phyloP scores from a whole-genome alignment of 2,113 vertebrate genomes.

The Stigmatopora nigra region DNA sequence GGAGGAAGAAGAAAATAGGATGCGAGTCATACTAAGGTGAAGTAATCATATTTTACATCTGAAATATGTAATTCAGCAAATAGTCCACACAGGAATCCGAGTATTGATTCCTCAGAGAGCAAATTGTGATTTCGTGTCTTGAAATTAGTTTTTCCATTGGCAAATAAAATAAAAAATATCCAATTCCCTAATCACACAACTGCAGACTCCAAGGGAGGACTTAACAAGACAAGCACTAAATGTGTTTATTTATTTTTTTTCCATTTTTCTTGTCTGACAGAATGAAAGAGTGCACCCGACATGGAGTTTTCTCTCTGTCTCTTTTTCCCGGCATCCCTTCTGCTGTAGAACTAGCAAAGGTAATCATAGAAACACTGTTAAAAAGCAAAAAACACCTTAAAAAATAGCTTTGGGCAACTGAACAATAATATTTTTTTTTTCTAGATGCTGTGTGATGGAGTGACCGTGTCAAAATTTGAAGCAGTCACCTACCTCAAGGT shows the following conservation, averaged over 20 bases:
- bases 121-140: too few species aligned
- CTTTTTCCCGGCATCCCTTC: constrained; percentile 77
- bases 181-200: too few species aligned
- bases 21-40: constrained; percentile 81
- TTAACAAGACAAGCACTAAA: background rate
- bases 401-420: background rate
- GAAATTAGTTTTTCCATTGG: too few species aligned
- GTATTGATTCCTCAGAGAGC: too few species aligned
- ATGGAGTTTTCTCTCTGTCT: constrained; percentile 74
- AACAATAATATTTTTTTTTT: background rate
- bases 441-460: constrained; percentile 78
- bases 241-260: background rate
- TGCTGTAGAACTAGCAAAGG: constrained; percentile 83
- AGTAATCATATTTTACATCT: background rate
- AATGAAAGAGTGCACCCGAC: constrained; percentile 78
- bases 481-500: constrained; percentile 85
- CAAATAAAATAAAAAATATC: too few species aligned
- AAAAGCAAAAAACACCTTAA: background rate
- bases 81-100: too few species aligned
- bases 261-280: constrained; percentile 55
- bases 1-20: constrained; percentile 78
- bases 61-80: background rate
- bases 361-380: constrained; percentile 34
- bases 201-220: background rate
- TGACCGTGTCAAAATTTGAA: constrained; percentile 78